phyloP scores from a whole-genome alignment of 2,888 invertebrate species.

The Horisme vitalbata region DNA sequence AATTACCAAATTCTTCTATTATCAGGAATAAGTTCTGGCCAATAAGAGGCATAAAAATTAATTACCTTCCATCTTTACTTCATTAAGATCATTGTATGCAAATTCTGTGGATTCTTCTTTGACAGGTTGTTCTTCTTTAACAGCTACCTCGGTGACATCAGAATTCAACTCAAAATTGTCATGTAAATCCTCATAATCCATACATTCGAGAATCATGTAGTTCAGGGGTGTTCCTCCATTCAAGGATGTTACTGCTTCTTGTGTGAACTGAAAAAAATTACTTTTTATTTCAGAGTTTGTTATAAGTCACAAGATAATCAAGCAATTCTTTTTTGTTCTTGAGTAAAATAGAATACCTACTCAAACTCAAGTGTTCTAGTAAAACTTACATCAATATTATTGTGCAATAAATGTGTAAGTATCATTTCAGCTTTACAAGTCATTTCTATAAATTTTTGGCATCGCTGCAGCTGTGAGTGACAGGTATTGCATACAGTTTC shows the following conservation, averaged over 20 bases:
- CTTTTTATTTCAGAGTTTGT: too few species aligned
- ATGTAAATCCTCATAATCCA: neutral
- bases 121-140: slow-evolving; percentile 20
- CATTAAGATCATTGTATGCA: slow-evolving; percentile 8
- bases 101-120: slow-evolving; percentile 14
- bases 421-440: slow-evolving; percentile 21
- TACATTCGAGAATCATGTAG: neutral
- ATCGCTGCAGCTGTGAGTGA: slow-evolving; percentile 9
- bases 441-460: slow-evolving; percentile 10
- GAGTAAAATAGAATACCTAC: too few species aligned
- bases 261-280: slow-evolving; percentile 16
- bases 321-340: too few species aligned
- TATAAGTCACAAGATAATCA: too few species aligned
- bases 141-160: neutral
- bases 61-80: slow-evolving; percentile 15
- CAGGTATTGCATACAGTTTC: slow-evolving; percentile 16
- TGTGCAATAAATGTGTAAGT: slow-evolving; percentile 11
- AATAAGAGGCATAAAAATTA: neutral
- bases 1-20: too few species aligned
- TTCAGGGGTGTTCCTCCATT: slow-evolving; percentile 16
- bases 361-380: neutral
- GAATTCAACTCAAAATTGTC: slow-evolving; percentile 4
- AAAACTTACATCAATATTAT: slow-evolving; percentile 16
- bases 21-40: too few species aligned
- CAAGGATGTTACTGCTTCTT: slow-evolving; percentile 6